phyloP scores from a whole-genome alignment of 37 sponge, comb jelly and placozoan species.

The Oopsacas minuta region DNA sequence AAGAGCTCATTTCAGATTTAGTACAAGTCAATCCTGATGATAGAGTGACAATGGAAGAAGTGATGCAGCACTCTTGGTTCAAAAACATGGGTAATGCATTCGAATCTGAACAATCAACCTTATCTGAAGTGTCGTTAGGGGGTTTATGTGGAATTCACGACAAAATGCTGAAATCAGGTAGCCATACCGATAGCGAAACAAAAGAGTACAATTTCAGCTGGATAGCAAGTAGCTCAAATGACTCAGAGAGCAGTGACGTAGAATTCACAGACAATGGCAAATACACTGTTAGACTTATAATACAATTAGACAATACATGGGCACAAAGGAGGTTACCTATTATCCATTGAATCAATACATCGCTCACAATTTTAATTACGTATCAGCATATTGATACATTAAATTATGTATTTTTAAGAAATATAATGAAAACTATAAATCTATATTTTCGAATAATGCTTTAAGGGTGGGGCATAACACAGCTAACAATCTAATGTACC shows the following conservation, averaged over 20 bases:
- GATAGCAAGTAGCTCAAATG: neutral
- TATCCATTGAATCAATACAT: neutral
- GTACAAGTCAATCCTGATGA: neutral
- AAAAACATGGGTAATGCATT: neutral
- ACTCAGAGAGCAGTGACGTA: neutral
- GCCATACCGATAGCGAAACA: neutral
- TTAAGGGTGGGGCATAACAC: neutral
- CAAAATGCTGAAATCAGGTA: neutral
- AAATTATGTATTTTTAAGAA: too few species aligned
- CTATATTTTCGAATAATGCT: too few species aligned
- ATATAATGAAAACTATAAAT: too few species aligned
- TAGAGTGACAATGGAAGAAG: neutral
- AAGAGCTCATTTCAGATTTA: constrained; percentile 3
- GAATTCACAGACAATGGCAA: neutral
- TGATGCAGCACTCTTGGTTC: neutral
- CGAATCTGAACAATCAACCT: neutral
- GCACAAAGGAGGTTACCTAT: neutral
- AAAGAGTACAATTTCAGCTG: neutral
- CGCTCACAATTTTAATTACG: neutral
- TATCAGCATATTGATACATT: too few species aligned
- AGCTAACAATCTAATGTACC: neutral
- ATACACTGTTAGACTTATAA: neutral
- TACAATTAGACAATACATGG: neutral
- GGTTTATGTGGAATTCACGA: neutral
- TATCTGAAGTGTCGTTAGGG: neutral